These are phyloP conservation scores for Helicoverpa zea DNA, from an alignment of 1,140 invertebrate species.

Conservation along the genomic window DNA sequence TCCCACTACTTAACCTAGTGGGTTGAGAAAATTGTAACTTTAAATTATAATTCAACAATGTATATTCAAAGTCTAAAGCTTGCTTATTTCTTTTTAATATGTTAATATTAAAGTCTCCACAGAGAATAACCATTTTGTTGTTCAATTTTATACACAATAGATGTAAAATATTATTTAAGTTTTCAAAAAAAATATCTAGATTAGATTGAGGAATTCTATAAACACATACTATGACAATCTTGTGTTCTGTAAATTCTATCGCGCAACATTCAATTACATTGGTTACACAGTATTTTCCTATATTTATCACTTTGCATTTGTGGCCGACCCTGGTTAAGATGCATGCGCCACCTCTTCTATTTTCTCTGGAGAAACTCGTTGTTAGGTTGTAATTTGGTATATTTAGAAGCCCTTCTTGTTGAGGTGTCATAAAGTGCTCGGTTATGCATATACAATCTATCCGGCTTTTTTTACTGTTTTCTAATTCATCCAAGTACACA, in stretches of 20 bases:
- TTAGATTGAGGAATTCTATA: conserved; percentile 49
- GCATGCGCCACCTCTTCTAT: conserved; percentile 50
- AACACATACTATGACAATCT: conserved; percentile 48
- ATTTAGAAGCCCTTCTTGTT: conserved; percentile 18
- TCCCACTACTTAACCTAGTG: conserved; percentile 47
- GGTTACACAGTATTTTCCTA: not conserved
- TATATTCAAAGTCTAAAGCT: conserved; percentile 36
- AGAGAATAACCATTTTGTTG: conserved; percentile 46
- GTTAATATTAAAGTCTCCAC: conserved; percentile 51
- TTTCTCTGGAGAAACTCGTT: conserved; percentile 38
- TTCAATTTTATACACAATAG: not conserved
- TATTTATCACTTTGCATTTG: conserved; percentile 24
- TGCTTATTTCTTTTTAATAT: conserved; percentile 41
- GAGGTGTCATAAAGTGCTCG: conserved; percentile 46
- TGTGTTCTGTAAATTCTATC: conserved; percentile 45
- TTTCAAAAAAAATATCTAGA: conserved; percentile 29
- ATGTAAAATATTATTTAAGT: conserved; percentile 20
- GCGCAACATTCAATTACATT: conserved; percentile 1
- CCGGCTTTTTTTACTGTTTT: not conserved
- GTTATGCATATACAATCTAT: conserved; percentile 53
- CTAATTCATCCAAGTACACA: conserved; percentile 47
- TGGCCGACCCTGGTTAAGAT: conserved; percentile 38
- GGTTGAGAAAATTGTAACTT: conserved; percentile 42
- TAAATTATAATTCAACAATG: conserved; percentile 36
- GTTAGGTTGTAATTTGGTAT: conserved; percentile 48